Percentiles rank a stretch among this genome's conserved stretches.
Conservation (phyloP, 2,113 vertebrate species). For the Urocolius indicus region DNA sequence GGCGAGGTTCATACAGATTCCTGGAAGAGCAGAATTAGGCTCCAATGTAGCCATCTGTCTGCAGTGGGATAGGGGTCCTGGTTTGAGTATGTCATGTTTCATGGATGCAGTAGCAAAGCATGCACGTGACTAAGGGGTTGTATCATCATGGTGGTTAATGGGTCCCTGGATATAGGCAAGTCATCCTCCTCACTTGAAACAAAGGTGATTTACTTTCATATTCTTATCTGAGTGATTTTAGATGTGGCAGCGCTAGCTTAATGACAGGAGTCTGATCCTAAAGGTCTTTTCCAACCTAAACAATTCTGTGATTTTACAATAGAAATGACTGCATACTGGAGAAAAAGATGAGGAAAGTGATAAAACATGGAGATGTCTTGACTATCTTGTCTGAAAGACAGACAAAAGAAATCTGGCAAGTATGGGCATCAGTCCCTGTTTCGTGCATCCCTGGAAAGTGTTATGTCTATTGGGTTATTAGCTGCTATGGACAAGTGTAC, state of each 20-base stretch:
- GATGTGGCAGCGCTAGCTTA: too few relatives aligned
- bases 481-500: not conserved
- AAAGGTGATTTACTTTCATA: not conserved
- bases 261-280: too few relatives aligned
- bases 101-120: not conserved
- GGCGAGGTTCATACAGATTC: not conserved
- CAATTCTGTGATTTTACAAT: not conserved
- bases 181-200: not conserved
- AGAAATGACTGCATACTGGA: not conserved
- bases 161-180: not conserved
- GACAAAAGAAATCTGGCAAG: not conserved
- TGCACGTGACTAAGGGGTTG: fast-evolving
- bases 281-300: too few relatives aligned
- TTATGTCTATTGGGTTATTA: not conserved
- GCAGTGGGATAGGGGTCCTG: fast-evolving
- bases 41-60: fast-evolving
- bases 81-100: fast-evolving
- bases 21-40: not conserved
- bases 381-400: not conserved
- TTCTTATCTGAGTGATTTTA: not conserved
- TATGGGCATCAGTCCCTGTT: not conserved
- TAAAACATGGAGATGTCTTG: not conserved
- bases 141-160: not conserved
- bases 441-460: not conserved
- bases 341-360: not conserved